phyloP scores from a whole-genome alignment of 2,113 vertebrate genomes.

The Acanthochromis polyacanthus region DNA sequence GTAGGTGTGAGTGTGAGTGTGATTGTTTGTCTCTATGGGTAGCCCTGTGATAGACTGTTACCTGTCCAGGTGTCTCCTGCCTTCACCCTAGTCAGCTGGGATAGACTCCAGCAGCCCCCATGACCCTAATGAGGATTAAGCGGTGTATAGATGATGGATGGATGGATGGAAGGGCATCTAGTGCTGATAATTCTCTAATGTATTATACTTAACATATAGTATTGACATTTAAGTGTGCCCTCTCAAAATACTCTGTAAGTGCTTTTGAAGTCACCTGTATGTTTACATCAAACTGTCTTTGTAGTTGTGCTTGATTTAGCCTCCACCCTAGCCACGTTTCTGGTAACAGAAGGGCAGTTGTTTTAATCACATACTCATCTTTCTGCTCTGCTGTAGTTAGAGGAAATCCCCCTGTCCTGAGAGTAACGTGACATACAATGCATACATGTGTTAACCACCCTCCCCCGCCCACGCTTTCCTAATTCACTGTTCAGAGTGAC shows the following conservation, averaged over 20 bases:
- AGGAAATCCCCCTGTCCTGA: slow-evolving; percentile 32
- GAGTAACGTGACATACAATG: slow-evolving; percentile 43
- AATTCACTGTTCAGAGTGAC: slow-evolving; percentile 34
- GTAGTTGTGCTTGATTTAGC: not conserved
- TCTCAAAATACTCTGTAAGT: too few relatives aligned
- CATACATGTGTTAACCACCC: slow-evolving; percentile 47
- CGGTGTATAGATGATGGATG: too few relatives aligned
- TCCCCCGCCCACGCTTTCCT: slow-evolving; percentile 64
- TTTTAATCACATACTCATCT: slow-evolving; percentile 23
- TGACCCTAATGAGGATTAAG: too few relatives aligned
- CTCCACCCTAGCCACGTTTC: not conserved
- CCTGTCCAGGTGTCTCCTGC: too few relatives aligned
- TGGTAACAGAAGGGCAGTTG: not conserved
- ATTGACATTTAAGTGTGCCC: too few relatives aligned
- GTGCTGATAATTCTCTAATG: not conserved
- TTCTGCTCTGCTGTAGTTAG: slow-evolving; percentile 24
- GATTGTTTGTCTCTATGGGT: too few relatives aligned
- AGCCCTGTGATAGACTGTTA: too few relatives aligned
- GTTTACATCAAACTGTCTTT: not conserved
- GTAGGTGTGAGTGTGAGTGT: too few relatives aligned
- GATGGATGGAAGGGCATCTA: not conserved
- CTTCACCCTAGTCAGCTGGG: too few relatives aligned
- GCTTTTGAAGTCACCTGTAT: not conserved
- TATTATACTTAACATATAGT: not conserved
- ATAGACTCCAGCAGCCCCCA: too few relatives aligned